Percentiles rank a stretch among this genome's conserved stretches.
Conservation (phyloP, 2,113 vertebrate species). For the Setophaga petechia region DNA sequence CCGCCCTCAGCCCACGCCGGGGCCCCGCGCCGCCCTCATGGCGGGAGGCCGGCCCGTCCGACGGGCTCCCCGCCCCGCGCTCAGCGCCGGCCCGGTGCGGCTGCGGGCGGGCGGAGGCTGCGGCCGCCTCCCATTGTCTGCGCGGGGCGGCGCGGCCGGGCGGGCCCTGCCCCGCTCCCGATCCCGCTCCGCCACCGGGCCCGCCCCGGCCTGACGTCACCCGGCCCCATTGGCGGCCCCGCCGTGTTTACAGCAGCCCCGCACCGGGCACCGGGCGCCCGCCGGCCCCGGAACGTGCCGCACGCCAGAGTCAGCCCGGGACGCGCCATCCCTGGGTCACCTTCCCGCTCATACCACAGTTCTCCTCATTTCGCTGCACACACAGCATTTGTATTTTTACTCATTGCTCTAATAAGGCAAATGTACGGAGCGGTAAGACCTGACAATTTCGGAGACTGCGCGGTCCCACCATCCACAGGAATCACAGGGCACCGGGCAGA, state of each 20-base stretch:
- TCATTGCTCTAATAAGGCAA: neutral
- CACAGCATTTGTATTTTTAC: fast-evolving
- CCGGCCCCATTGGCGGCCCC: neutral
- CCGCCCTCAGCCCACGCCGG: too few species aligned
- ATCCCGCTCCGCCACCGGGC: neutral
- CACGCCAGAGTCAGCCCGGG: fast-evolving
- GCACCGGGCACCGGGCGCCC: neutral
- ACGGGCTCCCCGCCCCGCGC: too few species aligned
- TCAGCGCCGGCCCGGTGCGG: too few species aligned
- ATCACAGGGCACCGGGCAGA: fast-evolving
- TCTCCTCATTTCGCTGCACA: neutral
- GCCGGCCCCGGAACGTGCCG: neutral
- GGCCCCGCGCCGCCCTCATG: too few species aligned
- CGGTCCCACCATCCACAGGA: fast-evolving
- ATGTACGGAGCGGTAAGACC: neutral
- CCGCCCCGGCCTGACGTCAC: conserved; percentile 29
- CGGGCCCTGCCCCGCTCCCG: neutral
- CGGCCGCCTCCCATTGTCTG: too few species aligned
- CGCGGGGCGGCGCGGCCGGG: too few species aligned
- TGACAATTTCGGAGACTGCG: fast-evolving
- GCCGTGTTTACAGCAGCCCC: neutral
- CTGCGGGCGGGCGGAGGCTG: too few species aligned
- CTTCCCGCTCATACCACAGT: fast-evolving
- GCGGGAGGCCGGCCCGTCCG: too few species aligned
- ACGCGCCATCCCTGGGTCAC: neutral